phyloP scores from a whole-genome alignment of 2,797 vertebrate genomes.

The Lacerta agilis region DNA sequence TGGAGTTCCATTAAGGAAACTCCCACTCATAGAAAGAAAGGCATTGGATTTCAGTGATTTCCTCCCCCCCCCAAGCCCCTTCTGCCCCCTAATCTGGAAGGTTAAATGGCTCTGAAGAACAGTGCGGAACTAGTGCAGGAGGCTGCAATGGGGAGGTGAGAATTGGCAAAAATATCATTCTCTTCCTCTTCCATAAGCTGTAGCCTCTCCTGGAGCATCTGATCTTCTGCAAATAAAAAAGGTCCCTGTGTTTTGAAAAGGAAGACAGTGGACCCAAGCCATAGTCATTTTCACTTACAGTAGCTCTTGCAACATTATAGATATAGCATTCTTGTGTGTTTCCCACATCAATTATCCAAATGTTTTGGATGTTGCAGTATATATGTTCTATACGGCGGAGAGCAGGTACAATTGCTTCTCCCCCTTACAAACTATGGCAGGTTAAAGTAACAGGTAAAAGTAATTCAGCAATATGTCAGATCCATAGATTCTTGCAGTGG shows the following conservation, averaged over 20 bases:
- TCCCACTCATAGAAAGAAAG: background rate
- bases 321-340: background rate
- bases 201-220: background rate
- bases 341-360: background rate
- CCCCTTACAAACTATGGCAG: background rate
- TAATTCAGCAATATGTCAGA: slow-evolving; percentile 5
- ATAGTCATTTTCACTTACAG: background rate
- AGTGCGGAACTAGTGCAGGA: background rate
- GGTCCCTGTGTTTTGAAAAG: background rate
- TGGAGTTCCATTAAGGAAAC: background rate
- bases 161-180: background rate
- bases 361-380: background rate
- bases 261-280: background rate
- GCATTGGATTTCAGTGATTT: background rate
- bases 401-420: background rate
- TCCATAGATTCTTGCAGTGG: background rate
- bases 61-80: too few relatives aligned
- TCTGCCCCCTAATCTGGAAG: background rate
- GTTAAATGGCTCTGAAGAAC: background rate
- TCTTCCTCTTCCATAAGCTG: background rate
- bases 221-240: background rate
- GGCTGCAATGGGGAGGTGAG: background rate
- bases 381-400: background rate
- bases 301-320: background rate
- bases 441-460: slow-evolving; percentile 12